Evolutionary conservation across 2,797 vertebrate genomes (phyloP), one percentile per base, ranked within the genome.

Genomic region (Hypotaenidia philippensis): DNA sequence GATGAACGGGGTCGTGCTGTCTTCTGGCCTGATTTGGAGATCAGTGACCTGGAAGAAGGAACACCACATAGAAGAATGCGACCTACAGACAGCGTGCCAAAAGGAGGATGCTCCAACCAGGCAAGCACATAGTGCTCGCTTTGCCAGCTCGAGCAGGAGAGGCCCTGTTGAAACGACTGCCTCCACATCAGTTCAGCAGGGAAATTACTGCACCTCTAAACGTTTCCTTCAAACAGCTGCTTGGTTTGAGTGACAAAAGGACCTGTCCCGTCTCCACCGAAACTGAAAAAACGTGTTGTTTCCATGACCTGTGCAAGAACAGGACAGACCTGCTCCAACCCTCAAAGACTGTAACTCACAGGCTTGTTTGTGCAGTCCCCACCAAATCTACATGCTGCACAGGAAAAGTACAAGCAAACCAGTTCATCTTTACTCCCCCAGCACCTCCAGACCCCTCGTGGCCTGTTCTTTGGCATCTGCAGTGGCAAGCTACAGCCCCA

Each of bases 31-130:
- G 61, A 83, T 94, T 89, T 75, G 82, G 56, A 94, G 83, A 90
- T 49, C 79, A 86, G 2, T 65, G 94, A 91, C 61, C 94, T 83
- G 85, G 80, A 93, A 94, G 76, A 83, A 74, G 57, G 71, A 96
- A 72, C 89, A 69, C 18, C 0, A 22, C 69, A 55, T 6, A 74
- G 84, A 87, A 75, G 38, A 96, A 95, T 22, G 69, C 40, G 50
- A 27, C n/a, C 78, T 65, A n/a, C 4, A 3, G 61, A 55, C 57
- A n/a, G 49, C 2, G 6, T 13, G 61, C 69, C 65, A 82, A 57
- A 56, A 84, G 70, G 41, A 77, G 52, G n/a, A 66, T 71, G 86
- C 74, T 84, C 40, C 1, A 0, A 69, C 50, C 0, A 2, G 82
- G 55, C 13, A 6, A 68, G 76, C 70, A 26, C 82, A 80, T 1